These are phyloP conservation scores for Coelopa pilipes DNA, from an alignment of 2,888 invertebrate genomes.

Conservation along the genomic window DNA sequence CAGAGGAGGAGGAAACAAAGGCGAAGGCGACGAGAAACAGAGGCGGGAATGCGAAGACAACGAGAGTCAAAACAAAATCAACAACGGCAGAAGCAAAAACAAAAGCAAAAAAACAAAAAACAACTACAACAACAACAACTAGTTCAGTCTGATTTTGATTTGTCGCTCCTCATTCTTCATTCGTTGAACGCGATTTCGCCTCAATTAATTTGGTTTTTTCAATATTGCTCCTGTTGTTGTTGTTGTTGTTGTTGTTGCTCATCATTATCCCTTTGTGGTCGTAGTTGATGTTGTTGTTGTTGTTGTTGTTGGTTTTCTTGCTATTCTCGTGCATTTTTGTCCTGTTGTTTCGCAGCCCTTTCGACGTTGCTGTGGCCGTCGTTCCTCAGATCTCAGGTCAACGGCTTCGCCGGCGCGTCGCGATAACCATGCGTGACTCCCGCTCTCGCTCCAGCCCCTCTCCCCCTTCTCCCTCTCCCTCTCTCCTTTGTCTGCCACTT, in stretches of 20 bases:
- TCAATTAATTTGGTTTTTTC: conserved; percentile 8
- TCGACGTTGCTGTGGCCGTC: too few species aligned
- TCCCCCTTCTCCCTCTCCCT: background rate
- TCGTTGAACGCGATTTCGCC: background rate
- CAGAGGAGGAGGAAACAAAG: too few species aligned
- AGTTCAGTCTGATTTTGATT: background rate
- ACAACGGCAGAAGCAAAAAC: too few species aligned
- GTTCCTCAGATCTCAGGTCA: conserved; percentile 22
- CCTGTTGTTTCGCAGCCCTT: too few species aligned
- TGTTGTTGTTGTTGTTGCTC: background rate
- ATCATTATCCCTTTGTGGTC: background rate
- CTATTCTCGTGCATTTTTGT: background rate
- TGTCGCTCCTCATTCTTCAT: background rate
- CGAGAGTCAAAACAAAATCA: background rate
- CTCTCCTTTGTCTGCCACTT: background rate
- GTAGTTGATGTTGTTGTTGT: background rate
- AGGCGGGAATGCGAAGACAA: too few species aligned
- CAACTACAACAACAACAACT: background rate
- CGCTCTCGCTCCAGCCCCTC: background rate
- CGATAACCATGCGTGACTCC: background rate
- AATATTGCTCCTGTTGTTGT: too few species aligned
- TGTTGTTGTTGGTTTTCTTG: too few species aligned
- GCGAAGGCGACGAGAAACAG: too few species aligned
- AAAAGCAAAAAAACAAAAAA: too few species aligned
- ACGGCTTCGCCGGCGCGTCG: background rate